phyloP scores from a whole-genome alignment of 2,113 vertebrate species.

The Psittacus erithacus region DNA sequence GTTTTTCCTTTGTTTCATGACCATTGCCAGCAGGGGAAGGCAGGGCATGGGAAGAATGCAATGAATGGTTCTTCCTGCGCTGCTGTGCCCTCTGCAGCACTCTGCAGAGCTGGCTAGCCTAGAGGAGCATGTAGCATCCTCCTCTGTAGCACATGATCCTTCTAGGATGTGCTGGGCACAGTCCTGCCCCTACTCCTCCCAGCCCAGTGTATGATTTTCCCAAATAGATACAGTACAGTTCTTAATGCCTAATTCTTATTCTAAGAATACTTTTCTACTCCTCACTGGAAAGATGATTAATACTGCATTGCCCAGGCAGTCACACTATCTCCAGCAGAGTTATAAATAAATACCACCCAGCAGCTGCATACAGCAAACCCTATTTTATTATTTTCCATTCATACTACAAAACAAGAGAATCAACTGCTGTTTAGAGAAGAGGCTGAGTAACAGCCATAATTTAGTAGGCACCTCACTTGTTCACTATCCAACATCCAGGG shows the following conservation, averaged over 20 bases:
- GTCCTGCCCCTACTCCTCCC: neutral
- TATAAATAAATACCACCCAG: slow-evolving; percentile 66
- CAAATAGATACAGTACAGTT: neutral
- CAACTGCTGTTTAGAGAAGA: neutral
- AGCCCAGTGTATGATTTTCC: neutral
- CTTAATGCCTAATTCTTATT: slow-evolving; percentile 43
- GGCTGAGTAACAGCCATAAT: neutral
- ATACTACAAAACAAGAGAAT: slow-evolving; percentile 28
- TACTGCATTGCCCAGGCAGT: slow-evolving; percentile 40
- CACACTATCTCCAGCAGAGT: slow-evolving; percentile 29
- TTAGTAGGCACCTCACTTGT: neutral
- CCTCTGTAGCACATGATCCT: neutral
- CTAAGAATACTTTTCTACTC: slow-evolving; percentile 11
- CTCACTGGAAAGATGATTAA: slow-evolving; percentile 38
- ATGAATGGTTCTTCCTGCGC: accelerated
- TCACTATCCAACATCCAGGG: neutral
- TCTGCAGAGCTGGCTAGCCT: neutral
- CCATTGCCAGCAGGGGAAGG: neutral
- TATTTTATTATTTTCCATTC: slow-evolving; percentile 64
- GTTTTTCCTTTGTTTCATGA: neutral
- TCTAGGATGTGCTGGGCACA: neutral
- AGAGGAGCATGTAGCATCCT: neutral
- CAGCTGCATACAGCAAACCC: slow-evolving; percentile 17
- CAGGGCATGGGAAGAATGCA: neutral
- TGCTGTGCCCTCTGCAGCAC: neutral